Base-by-base conservation (phyloP, 1,140 invertebrate species). In the Bombus waltoni region DNA sequence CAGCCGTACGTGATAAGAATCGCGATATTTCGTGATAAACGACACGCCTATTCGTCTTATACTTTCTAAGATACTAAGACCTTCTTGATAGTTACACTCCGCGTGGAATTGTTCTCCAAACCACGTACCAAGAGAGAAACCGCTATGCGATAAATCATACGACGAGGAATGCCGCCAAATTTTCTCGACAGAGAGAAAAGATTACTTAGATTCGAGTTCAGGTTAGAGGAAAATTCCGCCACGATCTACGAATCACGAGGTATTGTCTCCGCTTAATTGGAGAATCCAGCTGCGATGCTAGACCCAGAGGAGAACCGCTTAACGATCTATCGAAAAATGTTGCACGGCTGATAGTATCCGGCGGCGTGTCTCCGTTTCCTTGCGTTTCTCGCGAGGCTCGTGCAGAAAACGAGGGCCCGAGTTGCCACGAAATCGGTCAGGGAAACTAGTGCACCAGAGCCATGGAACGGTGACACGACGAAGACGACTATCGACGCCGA, bases 371-470 rank as follows among this genome's bases (percentile, higher is more conserved):
- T 81, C 81, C 81, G 85, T 87, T 90, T 90, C 68, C 80, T 80
- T 83, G 72, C 73, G 84, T 79, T 90, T 90, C 89, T 89, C 88
- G 89, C 88, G 85, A 75, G 40, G 65, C 57, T 65, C 74, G 87
- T 65, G 70, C 77, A 74, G 35, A 47, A 18, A 32, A 32, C 77
- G 44, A 42, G 73, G 25, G 15, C 66, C 25, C 44, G 22, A 40
- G 66, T 38, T 72, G 78, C 72, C 83, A 81, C 71, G 86, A 90
- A 90, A 90, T 90, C 89, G 89, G 89, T 90, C 89, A 88, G 89
- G 71, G 89, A 90, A 90, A 90, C 86, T 90, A 75, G 88, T 90
- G 86, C 89, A 90, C 71, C 79, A 66, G 71, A 88, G 44, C 72
- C 88, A 90, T 87, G 83, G 70, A 82, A 86, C 47, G 83, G 78